These are phyloP conservation scores for Aphelenchoides avenae DNA, from an alignment of 1,140 invertebrate species.

Conservation along the genomic window DNA sequence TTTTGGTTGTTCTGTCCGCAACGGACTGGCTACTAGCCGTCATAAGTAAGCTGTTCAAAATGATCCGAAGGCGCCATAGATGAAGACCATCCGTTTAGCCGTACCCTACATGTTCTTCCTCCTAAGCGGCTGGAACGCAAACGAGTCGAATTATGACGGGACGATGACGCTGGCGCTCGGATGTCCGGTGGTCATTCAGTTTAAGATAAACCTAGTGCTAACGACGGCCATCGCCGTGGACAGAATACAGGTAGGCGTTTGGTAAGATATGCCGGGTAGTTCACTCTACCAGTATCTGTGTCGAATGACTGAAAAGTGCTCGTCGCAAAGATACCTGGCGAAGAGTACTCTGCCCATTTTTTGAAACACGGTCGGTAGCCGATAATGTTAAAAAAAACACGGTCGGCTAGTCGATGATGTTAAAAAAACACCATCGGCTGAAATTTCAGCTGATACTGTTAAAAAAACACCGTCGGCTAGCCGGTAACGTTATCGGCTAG, in stretches of 20 bases:
- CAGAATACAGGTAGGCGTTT: conserved; percentile 16
- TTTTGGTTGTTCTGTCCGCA: conserved; percentile 10
- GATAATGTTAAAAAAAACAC: no score
- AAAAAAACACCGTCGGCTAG: no score
- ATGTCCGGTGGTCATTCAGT: conserved; percentile 17
- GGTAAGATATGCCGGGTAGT: background rate
- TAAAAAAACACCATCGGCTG: no score
- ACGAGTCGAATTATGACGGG: conserved; percentile 23
- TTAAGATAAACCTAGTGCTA: conserved; percentile 27
- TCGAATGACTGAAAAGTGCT: background rate
- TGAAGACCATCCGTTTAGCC: conserved; percentile 13
- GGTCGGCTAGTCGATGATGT: no score
- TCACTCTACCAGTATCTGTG: conserved; percentile 1
- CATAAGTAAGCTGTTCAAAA: conserved; percentile 8
- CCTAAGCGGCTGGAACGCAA: conserved; percentile 12
- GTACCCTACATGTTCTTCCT: conserved; percentile 25
- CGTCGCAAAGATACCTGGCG: no score
- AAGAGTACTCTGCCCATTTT: no score
- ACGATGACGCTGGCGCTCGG: conserved; percentile 13
- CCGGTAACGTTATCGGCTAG: no score
- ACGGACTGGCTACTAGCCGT: conserved; percentile 22
- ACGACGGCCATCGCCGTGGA: conserved; percentile 26
- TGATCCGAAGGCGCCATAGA: background rate
- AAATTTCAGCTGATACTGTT: no score
- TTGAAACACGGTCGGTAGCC: no score